Base-by-base conservation (phyloP, 2,888 invertebrate genomes). In the Pristionchus exspectatus region DNA sequence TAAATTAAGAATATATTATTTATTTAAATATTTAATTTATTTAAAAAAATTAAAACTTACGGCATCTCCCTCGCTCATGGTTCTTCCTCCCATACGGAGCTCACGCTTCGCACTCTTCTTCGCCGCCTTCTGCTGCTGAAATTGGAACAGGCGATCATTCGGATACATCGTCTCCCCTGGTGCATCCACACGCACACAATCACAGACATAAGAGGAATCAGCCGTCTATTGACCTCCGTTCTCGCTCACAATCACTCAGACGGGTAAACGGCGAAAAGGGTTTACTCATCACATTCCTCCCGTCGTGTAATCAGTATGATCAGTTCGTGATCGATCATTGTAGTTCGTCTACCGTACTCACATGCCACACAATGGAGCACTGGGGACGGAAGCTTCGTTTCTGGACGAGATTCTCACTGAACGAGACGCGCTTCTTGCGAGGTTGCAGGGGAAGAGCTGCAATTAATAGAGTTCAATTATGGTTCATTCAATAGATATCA, bases 391-490 rank as follows among this genome's bases (percentile, higher is more conserved):
- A 89, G 59, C 44, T 89, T 38, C 89, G 81, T 12, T 30, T 38
- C 50, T 89, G 74, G 21, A 89, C 33, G 18, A 54, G 54, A 56
- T 77, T 90, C 54, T 90, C 90, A 66, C 81, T 81, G 90, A 90
- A 90, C 9, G 90, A 90, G 24, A 90, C 90, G 10, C 90, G 90
- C 74, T 90, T 90, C 83, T 72, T 56, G 3, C 90, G 72, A 18
- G 86, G 87, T 27, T 87, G 50, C 69, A 69, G n/a, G 21, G 59
- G 63, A 27, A 50, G 24, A 33, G 59, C 83, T 83, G 83, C 16
- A 83, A 83, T 81, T 0, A 16, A 30, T 12, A 50, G 2, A 50
- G 16, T 7, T 72, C n/a, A n/a, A n/a, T n/a, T 10, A 81, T n/a
- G 14, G 16, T n/a, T 44, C 18, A 38, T 44, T n/a, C 33, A 81